Conservation (phyloP, 2,797 vertebrate species). For the Eleutherodactylus coqui region DNA sequence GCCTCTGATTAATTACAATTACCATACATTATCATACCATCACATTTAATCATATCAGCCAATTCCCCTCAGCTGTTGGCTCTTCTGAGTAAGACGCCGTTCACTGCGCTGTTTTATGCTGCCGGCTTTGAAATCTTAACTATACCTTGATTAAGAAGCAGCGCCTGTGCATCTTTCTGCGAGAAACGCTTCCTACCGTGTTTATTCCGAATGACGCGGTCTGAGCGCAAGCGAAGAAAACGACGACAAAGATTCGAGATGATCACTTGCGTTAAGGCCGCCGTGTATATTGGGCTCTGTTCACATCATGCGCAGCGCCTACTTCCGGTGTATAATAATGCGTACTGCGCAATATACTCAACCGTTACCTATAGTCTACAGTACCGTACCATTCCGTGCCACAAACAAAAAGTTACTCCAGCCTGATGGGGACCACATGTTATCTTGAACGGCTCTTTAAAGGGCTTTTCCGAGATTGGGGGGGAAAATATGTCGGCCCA, state of each 20-base stretch:
- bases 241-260: background rate
- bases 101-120: constrained; percentile 20
- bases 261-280: background rate
- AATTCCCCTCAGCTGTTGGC: constrained; percentile 76
- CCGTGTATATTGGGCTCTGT: background rate
- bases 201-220: background rate
- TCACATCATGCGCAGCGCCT: too few species aligned
- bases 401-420: too few species aligned
- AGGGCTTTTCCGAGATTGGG: too few species aligned
- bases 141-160: constrained; percentile 11
- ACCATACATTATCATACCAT: constrained; percentile 98
- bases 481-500: too few species aligned
- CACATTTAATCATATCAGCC: constrained; percentile 92
- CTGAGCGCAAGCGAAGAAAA: background rate
- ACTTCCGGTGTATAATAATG: too few species aligned
- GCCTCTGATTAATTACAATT: constrained; percentile 93
- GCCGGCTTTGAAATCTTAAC: background rate
- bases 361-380: too few species aligned
- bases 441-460: too few species aligned
- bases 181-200: background rate
- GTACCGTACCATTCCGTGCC: too few species aligned
- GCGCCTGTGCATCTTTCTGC: background rate
- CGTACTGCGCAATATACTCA: too few species aligned
- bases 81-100: constrained; percentile 28
- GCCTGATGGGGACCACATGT: too few species aligned